Conservation (phyloP, 2,888 invertebrate species). For the Caenorhabditis doughertyi region DNA sequence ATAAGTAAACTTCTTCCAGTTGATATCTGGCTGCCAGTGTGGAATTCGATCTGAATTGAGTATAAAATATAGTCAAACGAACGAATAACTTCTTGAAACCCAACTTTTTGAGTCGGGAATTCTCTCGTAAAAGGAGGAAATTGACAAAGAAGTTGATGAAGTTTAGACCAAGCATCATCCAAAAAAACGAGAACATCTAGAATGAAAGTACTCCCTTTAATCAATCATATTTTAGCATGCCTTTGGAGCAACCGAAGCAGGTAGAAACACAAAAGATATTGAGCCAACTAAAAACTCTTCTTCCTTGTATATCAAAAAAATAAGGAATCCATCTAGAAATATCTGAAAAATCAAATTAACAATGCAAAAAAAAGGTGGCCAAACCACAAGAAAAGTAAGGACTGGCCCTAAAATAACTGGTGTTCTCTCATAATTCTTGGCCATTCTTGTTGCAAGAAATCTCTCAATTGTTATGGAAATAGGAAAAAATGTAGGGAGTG, state of each 20-base stretch:
- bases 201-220: not conserved
- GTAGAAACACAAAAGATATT: slow-evolving; percentile 2
- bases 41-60: not conserved
- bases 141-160: no score
- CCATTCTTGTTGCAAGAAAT: slow-evolving; percentile 19
- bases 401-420: slow-evolving; percentile 16
- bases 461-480: slow-evolving; percentile 46
- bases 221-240: no score
- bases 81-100: no score
- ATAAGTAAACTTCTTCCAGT: slow-evolving; percentile 28
- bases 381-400: slow-evolving; percentile 6
- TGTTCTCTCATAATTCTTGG: slow-evolving; percentile 24
- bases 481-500: slow-evolving; percentile 32
- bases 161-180: not conserved
- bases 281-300: slow-evolving; percentile 5
- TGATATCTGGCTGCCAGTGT: slow-evolving; percentile 26
- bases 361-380: not conserved
- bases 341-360: slow-evolving; percentile 1
- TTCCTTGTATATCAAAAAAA: not conserved
- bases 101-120: no score
- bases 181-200: slow-evolving; percentile 16
- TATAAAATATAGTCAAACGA: no score
- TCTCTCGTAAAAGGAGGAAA: no score
- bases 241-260: not conserved
- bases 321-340: not conserved